phyloP scores from a whole-genome alignment of 2,113 vertebrate genomes.

The Tricholaema leucomelas region DNA sequence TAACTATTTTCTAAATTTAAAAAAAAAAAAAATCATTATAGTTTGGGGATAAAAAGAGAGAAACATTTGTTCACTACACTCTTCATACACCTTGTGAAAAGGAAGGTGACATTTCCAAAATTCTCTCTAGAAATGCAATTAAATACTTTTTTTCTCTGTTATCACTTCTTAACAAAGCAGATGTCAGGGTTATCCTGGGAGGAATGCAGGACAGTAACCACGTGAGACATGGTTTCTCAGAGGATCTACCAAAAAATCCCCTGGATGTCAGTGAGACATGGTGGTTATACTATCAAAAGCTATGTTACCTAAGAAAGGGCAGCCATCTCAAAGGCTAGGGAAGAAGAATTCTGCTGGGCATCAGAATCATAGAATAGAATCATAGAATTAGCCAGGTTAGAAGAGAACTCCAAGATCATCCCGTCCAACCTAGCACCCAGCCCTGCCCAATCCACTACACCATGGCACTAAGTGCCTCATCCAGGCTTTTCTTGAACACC shows the following conservation, averaged over 20 bases:
- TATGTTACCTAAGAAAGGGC: neutral
- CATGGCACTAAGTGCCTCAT: too few relatives aligned
- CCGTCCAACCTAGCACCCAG: too few relatives aligned
- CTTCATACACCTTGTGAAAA: neutral
- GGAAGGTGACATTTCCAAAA: neutral
- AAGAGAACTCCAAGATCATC: too few relatives aligned
- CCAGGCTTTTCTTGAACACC: too few relatives aligned
- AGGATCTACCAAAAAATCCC: neutral
- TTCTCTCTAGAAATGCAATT: neutral
- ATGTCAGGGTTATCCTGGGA: neutral
- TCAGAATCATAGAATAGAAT: neutral
- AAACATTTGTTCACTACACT: neutral
- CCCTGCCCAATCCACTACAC: too few relatives aligned
- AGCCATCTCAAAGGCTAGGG: neutral
- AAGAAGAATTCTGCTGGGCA: neutral
- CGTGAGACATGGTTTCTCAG: neutral
- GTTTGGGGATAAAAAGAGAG: neutral
- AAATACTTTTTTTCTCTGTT: neutral
- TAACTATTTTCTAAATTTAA: neutral
- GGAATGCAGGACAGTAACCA: neutral
- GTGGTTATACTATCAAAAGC: neutral
- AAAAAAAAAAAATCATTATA: neutral
- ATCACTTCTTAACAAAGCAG: neutral
- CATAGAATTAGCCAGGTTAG: too few relatives aligned
- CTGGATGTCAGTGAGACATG: neutral